A percentile compares a stretch with the other conserved stretches of the same genome.
These are phyloP conservation scores for Tethya wilhelma DNA, from an alignment of 37 sponge, comb jelly and placozoan genomes.

Conservation along the genomic window DNA sequence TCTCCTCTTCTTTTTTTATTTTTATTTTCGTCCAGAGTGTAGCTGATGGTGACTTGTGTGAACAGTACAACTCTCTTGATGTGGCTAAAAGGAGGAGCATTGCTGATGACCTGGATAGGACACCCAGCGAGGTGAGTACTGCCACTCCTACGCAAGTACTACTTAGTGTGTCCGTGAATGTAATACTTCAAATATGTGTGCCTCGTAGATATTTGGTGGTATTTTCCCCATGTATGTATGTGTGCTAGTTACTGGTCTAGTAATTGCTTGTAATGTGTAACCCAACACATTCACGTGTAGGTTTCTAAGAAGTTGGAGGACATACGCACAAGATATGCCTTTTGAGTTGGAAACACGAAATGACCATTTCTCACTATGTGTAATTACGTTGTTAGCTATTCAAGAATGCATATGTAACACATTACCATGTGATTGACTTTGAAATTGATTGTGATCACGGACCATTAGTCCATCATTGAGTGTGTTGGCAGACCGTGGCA, in stretches of 20 bases:
- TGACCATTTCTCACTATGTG: not conserved
- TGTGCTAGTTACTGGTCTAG: no score
- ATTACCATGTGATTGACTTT: no score
- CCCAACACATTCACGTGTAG: constrained; percentile 23
- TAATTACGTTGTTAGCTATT: not conserved
- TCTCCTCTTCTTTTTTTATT: not conserved
- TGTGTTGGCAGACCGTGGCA: no score
- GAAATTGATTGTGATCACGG: no score
- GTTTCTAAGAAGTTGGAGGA: constrained; percentile 98
- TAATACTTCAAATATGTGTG: not conserved
- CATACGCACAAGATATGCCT: constrained; percentile 94
- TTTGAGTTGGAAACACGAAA: constrained; percentile 34
- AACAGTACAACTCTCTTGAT: constrained; percentile 95
- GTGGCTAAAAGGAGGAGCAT: constrained; percentile 80
- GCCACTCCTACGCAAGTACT: not conserved
- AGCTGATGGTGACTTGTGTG: constrained; percentile 98
- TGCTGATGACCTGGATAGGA: constrained; percentile 92
- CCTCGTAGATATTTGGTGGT: no score
- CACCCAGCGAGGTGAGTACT: constrained; percentile 87
- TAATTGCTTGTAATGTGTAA: no score
- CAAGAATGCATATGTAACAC: not conserved
- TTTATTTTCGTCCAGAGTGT: constrained; percentile 68
- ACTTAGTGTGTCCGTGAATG: not conserved
- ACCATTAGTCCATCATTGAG: no score
- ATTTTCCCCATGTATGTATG: not conserved